A percentile compares a stretch with the other conserved stretches of the same genome.
These are phyloP conservation scores for Nannospalax galili DNA, from an alignment of 2,113 vertebrate species.

Conservation along the genomic window DNA sequence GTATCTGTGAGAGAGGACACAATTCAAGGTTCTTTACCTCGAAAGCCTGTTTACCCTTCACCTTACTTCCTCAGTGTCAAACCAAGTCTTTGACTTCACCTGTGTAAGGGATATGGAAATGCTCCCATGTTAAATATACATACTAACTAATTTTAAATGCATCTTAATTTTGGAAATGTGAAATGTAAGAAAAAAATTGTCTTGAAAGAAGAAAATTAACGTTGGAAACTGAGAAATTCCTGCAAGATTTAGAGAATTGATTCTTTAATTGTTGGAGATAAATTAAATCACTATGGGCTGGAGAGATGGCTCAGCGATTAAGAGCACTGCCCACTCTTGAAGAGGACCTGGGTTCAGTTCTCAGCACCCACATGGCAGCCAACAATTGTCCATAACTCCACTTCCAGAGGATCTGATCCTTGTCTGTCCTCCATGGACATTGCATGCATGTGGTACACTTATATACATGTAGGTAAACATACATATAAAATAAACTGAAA, in stretches of 20 bases:
- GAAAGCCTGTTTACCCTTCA: not conserved
- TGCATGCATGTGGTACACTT: too few relatives aligned
- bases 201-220: not conserved
- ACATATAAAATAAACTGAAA: not conserved
- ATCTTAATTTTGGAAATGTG: not conserved
- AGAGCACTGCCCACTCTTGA: too few relatives aligned
- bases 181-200: not conserved
- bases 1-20: too few relatives aligned
- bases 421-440: too few relatives aligned
- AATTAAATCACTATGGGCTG: not conserved
- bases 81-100: not conserved
- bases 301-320: too few relatives aligned
- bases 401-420: too few relatives aligned
- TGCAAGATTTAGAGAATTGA: not conserved
- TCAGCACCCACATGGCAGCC: too few relatives aligned
- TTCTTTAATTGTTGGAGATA: not conserved
- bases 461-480: too few relatives aligned
- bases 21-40: not conserved
- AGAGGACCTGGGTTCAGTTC: too few relatives aligned
- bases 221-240: not conserved
- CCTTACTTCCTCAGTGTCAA: not conserved
- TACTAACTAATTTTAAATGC: not conserved
- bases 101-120: not conserved
- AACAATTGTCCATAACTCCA: too few relatives aligned
- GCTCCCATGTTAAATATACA: not conserved